phyloP scores from a whole-genome alignment of 2,888 invertebrate species.

The Noctua janthe region DNA sequence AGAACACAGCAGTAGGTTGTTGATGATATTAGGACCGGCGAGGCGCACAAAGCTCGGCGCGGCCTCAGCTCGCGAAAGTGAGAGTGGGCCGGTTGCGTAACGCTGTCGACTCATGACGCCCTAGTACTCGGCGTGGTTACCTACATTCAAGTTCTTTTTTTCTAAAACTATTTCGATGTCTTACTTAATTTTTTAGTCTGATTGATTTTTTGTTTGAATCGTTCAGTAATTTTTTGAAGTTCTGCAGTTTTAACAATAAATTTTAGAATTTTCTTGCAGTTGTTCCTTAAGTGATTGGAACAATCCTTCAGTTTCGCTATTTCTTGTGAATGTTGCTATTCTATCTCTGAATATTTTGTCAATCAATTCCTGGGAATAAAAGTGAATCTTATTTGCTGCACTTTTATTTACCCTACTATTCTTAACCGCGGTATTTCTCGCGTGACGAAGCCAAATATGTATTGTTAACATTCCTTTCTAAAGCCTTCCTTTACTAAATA shows the following conservation, averaged over 20 bases:
- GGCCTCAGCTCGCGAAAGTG: constrained; percentile 87
- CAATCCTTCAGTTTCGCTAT: constrained; percentile 3
- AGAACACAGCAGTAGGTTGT: constrained; percentile 74
- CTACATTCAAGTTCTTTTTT: constrained; percentile 71
- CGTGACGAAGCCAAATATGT: constrained; percentile 12
- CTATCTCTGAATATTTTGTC: background rate
- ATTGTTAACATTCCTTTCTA: constrained; percentile 1
- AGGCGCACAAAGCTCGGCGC: constrained; percentile 77
- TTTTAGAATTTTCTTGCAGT: background rate
- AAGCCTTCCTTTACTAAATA: background rate
- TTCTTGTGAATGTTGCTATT: background rate
- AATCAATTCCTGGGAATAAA: background rate
- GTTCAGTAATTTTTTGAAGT: background rate
- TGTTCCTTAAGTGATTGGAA: constrained; percentile 3
- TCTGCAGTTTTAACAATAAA: constrained; percentile 10
- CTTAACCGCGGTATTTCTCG: background rate
- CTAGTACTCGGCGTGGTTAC: constrained; percentile 77
- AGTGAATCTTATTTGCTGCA: constrained; percentile 7
- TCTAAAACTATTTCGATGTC: constrained; percentile 59
- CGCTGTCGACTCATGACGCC: constrained; percentile 80
- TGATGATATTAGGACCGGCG: constrained; percentile 78
- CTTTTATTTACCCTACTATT: background rate
- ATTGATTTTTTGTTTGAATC: constrained; percentile 26
- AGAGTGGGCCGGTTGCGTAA: constrained; percentile 88
- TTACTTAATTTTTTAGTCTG: constrained; percentile 39